A percentile compares a stretch with the other conserved stretches of the same genome.
phyloP scores from a whole-genome alignment of 2,888 invertebrate species.

The Torymus tubicola region DNA sequence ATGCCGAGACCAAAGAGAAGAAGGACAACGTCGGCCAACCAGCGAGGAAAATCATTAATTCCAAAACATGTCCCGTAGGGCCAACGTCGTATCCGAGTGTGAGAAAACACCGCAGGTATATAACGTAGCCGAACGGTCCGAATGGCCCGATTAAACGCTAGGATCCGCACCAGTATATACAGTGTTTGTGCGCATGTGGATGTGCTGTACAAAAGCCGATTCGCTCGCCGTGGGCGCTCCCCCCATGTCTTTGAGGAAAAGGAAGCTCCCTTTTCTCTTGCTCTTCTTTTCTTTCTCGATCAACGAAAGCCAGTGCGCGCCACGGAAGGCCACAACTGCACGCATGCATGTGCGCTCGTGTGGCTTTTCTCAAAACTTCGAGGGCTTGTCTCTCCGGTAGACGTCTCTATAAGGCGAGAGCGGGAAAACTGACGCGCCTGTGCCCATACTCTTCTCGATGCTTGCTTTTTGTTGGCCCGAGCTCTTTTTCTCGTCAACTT shows the following conservation, averaged over 20 bases:
- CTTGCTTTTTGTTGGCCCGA: no score
- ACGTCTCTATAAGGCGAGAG: slow-evolving; percentile 45
- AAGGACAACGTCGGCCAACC: neutral
- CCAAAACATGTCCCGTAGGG: slow-evolving; percentile 41
- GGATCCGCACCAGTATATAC: slow-evolving; percentile 7
- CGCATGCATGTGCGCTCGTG: neutral
- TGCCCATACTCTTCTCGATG: no score
- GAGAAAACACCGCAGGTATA: slow-evolving; percentile 49
- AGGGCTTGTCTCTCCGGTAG: slow-evolving; percentile 9
- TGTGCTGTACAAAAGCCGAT: slow-evolving; percentile 1
- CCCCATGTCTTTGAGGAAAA: slow-evolving; percentile 12
- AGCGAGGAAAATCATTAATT: slow-evolving; percentile 50
- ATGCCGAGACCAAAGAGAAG: neutral
- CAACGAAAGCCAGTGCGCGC: slow-evolving; percentile 16
- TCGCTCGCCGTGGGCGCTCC: neutral
- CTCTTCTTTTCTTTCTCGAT: slow-evolving; percentile 22
- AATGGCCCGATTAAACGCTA: slow-evolving; percentile 50
- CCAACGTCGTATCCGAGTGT: slow-evolving; percentile 18
- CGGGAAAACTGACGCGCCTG: neutral
- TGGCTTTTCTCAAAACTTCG: slow-evolving; percentile 38
- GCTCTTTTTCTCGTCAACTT: no score
- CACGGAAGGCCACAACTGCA: slow-evolving; percentile 15
- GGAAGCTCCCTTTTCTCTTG: slow-evolving; percentile 1
- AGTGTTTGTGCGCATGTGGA: slow-evolving; percentile 5
- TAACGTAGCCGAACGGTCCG: neutral